These are phyloP conservation scores for Tragopan temminckii DNA, from an alignment of 2,797 vertebrate genomes.

Conservation along the genomic window DNA sequence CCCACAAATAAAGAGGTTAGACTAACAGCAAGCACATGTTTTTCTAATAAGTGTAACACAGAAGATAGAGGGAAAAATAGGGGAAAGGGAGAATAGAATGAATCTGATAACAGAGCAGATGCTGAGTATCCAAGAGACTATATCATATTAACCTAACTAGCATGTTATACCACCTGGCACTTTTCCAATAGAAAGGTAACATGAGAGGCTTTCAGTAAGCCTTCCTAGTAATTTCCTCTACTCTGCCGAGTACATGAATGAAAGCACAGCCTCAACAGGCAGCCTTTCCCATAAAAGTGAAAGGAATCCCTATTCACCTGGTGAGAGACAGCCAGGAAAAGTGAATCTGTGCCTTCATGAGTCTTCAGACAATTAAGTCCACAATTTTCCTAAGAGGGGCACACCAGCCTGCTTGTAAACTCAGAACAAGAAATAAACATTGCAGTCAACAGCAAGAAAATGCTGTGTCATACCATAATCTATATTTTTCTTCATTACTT, in stretches of 20 bases:
- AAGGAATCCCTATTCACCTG: not conserved
- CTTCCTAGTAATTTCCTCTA: constrained; percentile 26
- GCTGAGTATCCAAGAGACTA: constrained; percentile 8
- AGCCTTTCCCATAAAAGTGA: not conserved
- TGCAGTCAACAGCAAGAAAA: not conserved
- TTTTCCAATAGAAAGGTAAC: constrained; percentile 16
- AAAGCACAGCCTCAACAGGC: not conserved
- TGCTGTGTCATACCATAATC: not conserved
- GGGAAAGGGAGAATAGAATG: not conserved
- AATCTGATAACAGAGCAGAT: constrained; percentile 20
- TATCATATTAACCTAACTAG: constrained; percentile 3
- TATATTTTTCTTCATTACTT: not conserved
- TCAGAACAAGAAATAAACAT: not conserved
- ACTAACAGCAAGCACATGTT: not conserved
- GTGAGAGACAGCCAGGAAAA: not conserved
- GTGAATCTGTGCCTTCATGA: not conserved
- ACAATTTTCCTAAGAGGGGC: not conserved
- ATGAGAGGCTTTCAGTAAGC: not conserved
- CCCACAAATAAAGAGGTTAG: not conserved
- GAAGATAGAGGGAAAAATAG: not conserved
- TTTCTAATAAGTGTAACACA: not conserved
- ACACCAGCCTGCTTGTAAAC: not conserved
- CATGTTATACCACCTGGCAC: constrained; percentile 15
- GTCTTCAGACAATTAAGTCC: not conserved
- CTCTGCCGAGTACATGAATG: not conserved